These are phyloP conservation scores for Apamea epomidion DNA, from an alignment of 2,888 invertebrate genomes.

Conservation along the genomic window DNA sequence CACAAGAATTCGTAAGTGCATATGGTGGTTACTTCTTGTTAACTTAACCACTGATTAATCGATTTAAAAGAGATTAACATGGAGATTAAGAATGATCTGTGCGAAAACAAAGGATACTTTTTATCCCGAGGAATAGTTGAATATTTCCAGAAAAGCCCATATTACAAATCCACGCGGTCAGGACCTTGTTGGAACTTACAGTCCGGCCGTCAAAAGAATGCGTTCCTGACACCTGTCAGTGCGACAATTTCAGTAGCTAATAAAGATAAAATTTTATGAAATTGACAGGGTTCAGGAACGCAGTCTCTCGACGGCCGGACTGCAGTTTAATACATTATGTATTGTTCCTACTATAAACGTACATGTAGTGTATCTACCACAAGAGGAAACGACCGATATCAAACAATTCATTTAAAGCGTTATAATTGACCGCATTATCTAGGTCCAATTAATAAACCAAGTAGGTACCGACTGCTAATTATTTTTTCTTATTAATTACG, in stretches of 20 bases:
- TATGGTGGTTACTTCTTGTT: neutral
- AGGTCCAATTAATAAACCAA: constrained; percentile 2
- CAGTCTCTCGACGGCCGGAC: too few species aligned
- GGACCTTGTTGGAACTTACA: too few species aligned
- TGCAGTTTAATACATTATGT: too few species aligned
- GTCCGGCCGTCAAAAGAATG: too few species aligned
- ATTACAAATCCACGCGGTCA: neutral
- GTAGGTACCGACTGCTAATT: neutral
- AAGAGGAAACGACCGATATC: neutral
- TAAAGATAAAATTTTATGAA: too few species aligned
- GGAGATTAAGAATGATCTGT: neutral
- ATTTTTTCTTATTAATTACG: constrained; percentile 7
- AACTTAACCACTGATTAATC: too few species aligned
- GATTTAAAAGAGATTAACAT: neutral
- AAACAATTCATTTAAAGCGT: neutral
- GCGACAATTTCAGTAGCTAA: too few species aligned
- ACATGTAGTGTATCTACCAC: too few species aligned
- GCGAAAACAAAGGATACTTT: neutral
- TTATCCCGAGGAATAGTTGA: neutral
- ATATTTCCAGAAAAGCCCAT: neutral
- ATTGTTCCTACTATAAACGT: too few species aligned
- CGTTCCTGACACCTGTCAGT: too few species aligned
- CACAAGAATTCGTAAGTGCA: neutral
- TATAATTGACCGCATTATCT: neutral
- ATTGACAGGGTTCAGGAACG: too few species aligned